Evolutionary conservation across 2,888 invertebrate species (phyloP).

Genomic region (Pantelozetes paolii): DNA sequence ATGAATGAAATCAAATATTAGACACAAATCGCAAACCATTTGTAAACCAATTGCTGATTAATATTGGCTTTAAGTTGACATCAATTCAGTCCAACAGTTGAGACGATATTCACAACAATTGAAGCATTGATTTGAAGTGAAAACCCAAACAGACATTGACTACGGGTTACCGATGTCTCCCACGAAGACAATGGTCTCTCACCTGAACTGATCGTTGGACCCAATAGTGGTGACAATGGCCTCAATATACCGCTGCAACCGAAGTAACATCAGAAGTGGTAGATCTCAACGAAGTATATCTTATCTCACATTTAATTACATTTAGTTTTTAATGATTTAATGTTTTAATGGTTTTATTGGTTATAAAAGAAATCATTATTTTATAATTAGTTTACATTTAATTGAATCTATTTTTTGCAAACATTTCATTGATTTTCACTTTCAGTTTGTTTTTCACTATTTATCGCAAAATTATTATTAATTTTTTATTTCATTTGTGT

Average conservation of each 20-base stretch:
- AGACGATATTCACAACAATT: not conserved
- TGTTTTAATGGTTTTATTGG: not conserved
- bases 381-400: no score
- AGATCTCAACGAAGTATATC: constrained; percentile 40
- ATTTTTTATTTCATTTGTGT: not conserved
- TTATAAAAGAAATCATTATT: no score
- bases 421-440: not conserved
- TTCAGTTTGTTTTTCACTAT: not conserved
- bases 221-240: constrained; percentile 11
- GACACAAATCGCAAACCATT: not conserved
- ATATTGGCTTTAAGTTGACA: not conserved
- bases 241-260: constrained; percentile 36
- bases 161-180: not conserved
- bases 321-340: not conserved
- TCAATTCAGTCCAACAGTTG: not conserved
- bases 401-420: not conserved
- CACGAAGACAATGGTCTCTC: no score
- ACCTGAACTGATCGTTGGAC: no score
- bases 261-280: constrained; percentile 32
- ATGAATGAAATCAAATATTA: not conserved
- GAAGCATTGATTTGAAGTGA: not conserved
- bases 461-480: no score
- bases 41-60: not conserved
- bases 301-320: not conserved
- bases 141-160: not conserved